Conservation (phyloP, 1,140 invertebrate genomes). For the Melanaphis sacchari region DNA sequence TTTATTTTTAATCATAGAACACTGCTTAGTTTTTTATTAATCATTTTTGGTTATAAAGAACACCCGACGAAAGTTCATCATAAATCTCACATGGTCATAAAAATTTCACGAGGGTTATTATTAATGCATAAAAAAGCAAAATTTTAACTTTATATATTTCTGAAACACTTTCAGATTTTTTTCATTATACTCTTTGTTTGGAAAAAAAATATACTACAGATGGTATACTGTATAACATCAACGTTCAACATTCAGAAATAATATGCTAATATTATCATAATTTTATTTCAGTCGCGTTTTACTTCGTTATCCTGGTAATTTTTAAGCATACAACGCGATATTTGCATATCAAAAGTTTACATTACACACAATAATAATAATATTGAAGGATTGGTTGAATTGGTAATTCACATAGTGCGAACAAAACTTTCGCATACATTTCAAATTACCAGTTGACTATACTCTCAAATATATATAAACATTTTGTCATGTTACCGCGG, state of each 20-base stretch:
- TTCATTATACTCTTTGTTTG: background rate
- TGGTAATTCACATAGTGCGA: background rate
- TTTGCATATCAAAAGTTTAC: conserved; percentile 42
- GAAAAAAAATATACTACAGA: background rate
- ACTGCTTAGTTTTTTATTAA: background rate
- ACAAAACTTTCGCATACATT: conserved; percentile 17
- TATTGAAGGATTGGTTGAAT: background rate
- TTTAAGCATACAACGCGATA: conserved; percentile 11
- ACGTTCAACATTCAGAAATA: conserved; percentile 12
- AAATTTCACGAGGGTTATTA: background rate
- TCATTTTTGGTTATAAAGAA: background rate
- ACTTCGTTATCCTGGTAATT: conserved; percentile 20
- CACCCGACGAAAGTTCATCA: background rate
- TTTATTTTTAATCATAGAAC: conserved; percentile 4
- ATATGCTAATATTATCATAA: conserved; percentile 12
- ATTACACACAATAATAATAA: background rate
- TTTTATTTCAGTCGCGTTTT: conserved; percentile 23
- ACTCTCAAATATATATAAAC: background rate
- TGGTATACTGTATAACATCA: background rate
- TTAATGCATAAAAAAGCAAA: background rate
- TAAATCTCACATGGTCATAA: background rate
- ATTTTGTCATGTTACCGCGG: background rate
- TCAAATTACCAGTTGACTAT: background rate
- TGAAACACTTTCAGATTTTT: background rate
- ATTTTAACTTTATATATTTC: background rate